These are phyloP conservation scores for Zaprionus africanus DNA, from an alignment of 1,140 invertebrate species.

Conservation along the genomic window DNA sequence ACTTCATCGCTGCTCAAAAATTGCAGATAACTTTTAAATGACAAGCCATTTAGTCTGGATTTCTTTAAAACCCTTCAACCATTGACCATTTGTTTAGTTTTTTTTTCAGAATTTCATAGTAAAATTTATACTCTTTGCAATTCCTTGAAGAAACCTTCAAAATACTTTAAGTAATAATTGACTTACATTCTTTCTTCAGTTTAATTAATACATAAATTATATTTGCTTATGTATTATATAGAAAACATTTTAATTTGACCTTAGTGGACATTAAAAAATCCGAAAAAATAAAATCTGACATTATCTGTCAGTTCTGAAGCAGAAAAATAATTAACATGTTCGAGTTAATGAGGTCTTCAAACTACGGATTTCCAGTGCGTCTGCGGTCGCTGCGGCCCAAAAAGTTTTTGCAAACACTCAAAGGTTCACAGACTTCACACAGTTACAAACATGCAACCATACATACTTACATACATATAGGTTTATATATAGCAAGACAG, in stretches of 20 bases:
- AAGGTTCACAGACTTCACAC: neutral
- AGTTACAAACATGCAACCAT: neutral
- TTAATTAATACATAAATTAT: too few species aligned
- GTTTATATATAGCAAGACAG: neutral
- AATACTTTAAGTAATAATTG: too few species aligned
- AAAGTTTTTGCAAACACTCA: slow-evolving; percentile 23
- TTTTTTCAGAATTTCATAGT: too few species aligned
- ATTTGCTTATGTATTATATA: too few species aligned
- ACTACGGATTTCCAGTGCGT: neutral
- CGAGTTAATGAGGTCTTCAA: slow-evolving; percentile 37
- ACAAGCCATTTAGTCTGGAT: too few species aligned
- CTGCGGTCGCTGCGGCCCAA: neutral
- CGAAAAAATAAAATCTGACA: neutral
- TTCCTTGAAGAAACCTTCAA: too few species aligned
- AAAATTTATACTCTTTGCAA: too few species aligned
- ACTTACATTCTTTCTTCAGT: too few species aligned
- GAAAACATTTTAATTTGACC: neutral
- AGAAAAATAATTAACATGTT: slow-evolving; percentile 38
- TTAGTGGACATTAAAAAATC: neutral
- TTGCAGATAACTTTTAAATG: too few species aligned
- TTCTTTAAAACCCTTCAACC: too few species aligned
- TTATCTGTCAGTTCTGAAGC: slow-evolving; percentile 6
- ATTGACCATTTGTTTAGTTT: too few species aligned
- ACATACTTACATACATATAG: neutral
- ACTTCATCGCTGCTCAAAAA: too few species aligned